Evolutionary conservation across 2,113 vertebrate species (phyloP), one percentile per base, ranked within the genome.

Genomic region (Pica pica): DNA sequence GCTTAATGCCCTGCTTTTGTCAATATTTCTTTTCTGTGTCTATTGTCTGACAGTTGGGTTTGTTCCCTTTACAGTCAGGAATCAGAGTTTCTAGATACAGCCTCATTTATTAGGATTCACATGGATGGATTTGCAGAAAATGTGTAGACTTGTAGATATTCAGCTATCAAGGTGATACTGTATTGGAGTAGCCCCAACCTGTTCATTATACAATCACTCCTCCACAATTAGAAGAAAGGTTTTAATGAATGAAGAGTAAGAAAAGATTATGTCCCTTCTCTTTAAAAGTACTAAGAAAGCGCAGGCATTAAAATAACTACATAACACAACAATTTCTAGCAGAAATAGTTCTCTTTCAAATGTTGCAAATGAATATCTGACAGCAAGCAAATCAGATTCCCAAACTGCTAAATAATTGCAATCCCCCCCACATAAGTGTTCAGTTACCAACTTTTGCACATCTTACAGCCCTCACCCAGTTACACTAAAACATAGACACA

Each of bases 361-460:
- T 24, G 8, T 6, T 67, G 28, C 1, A 16, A 42, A 46, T 57
- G 41, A 42, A 41, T 61, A 39, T 22, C 52, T 26, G 35, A 82
- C 18, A 85, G 27, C 30, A 73, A 85, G 21, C 2, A 92, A 91
- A 46, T 50, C 5, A 22, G 22, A 13, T 26, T 27, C 24, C 65
- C 41, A 19, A 90, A 17, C 14, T 7, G 4, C 33, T 55, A 74
- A 83, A 64, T 10, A 56, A 67, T 57, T 31, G 21, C 22, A 39
- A 9, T 7, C 41, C 13, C 9, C 2, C 24, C 3, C 8, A 11
- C 4, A 0, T 7, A 70, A 78, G 15, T 3, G 9, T 41, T 28
- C 3, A 4, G 37, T 37, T n/a, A 30, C 31, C 21, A 76, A 19
- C 16, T 83, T 79, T 6, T 50, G 11, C 11, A 9, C 4, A 41